phyloP scores from a whole-genome alignment of 1,140 invertebrate species.

The Caenorhabditis latens region DNA sequence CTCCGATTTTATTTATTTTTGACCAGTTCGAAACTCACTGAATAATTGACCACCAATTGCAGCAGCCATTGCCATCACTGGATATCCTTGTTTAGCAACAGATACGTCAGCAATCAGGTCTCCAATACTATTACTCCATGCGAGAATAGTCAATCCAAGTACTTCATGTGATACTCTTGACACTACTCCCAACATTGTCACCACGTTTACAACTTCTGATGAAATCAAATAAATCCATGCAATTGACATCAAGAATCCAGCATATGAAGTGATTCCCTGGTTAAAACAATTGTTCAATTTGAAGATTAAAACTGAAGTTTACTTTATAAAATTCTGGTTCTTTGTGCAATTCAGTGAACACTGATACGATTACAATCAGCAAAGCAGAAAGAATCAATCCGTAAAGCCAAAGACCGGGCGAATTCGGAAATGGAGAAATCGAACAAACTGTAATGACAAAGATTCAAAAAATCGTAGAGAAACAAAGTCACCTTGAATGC shows the following conservation, averaged over 20 bases:
- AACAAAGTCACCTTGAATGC: slow-evolving; percentile 57
- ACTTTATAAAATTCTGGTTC: slow-evolving; percentile 73
- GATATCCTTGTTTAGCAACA: slow-evolving; percentile 82
- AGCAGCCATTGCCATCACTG: slow-evolving; percentile 83
- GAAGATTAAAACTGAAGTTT: not conserved
- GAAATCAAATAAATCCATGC: slow-evolving; percentile 83
- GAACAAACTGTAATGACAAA: slow-evolving; percentile 65
- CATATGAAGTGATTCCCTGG: slow-evolving; percentile 79
- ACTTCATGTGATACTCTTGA: slow-evolving; percentile 79
- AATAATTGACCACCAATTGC: slow-evolving; percentile 84
- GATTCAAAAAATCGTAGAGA: not conserved
- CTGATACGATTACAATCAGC: slow-evolving; percentile 60
- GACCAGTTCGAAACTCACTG: slow-evolving; percentile 74
- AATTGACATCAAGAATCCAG: slow-evolving; percentile 82
- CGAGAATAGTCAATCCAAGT: slow-evolving; percentile 83
- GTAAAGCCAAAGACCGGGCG: slow-evolving; percentile 69
- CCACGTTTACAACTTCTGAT: slow-evolving; percentile 82
- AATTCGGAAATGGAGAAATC: slow-evolving; percentile 58
- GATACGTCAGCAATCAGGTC: slow-evolving; percentile 83
- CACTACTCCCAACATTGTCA: slow-evolving; percentile 79
- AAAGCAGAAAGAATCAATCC: slow-evolving; percentile 67
- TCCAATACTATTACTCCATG: slow-evolving; percentile 84
- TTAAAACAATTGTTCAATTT: slow-evolving; percentile 53
- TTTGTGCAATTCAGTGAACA: slow-evolving; percentile 66
- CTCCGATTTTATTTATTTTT: not conserved